Evolutionary conservation across 2,113 vertebrate genomes (phyloP).

Genomic region (Hylia prasina): DNA sequence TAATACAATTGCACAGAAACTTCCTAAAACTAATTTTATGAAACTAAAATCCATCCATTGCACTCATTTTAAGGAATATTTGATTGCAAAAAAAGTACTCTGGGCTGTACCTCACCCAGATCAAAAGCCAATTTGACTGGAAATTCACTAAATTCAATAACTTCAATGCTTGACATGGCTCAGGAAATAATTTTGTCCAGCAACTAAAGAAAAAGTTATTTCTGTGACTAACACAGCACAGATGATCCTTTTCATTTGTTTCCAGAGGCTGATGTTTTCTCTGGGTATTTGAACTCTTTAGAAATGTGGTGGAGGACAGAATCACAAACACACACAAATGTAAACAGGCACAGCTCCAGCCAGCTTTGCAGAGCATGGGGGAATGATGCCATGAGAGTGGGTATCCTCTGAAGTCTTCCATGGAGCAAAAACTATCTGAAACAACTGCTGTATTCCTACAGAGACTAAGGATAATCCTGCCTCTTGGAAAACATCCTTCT

Average conservation of each 20-base stretch:
- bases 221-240: not conserved
- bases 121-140: not conserved
- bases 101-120: not conserved
- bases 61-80: not conserved
- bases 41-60: not conserved
- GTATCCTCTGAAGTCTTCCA: not conserved
- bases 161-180: not conserved
- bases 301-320: not conserved
- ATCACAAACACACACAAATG: not conserved
- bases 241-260: not conserved
- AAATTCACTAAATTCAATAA: not conserved
- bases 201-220: not conserved
- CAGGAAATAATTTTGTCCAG: not conserved
- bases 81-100: not conserved
- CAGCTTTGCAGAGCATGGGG: not conserved
- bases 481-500: not conserved
- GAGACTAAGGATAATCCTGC: not conserved
- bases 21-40: not conserved
- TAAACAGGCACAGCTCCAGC: rapidly evolving
- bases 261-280: not conserved
- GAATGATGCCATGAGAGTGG: not conserved
- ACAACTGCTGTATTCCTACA: not conserved
- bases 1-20: not conserved
- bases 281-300: not conserved
- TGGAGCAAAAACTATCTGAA: not conserved